Conservation (phyloP, 37 sponge, comb jelly and placozoan species). For the Oscarella lobularis region DNA sequence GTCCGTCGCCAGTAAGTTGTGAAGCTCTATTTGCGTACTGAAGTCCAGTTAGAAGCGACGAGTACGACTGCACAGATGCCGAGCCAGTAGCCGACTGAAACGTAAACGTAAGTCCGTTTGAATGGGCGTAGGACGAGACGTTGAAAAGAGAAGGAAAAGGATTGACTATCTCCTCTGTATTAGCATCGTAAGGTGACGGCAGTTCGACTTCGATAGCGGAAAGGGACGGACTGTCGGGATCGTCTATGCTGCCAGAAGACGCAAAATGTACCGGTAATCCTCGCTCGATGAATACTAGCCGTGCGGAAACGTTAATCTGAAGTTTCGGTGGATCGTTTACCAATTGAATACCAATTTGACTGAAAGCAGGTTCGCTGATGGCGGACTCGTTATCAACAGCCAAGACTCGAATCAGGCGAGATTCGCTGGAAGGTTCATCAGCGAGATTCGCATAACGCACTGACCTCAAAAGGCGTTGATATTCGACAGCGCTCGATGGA, state of each 20-base stretch:
- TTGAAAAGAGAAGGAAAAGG: no score
- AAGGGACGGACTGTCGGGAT: no score
- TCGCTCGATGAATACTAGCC: background rate
- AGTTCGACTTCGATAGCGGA: no score
- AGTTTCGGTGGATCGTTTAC: background rate
- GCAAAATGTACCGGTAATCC: no score
- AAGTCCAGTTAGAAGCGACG: no score
- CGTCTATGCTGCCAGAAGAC: no score
- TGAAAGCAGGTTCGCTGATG: background rate
- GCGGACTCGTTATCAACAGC: background rate
- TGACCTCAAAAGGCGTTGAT: background rate
- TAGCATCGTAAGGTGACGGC: no score
- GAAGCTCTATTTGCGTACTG: background rate
- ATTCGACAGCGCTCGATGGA: background rate
- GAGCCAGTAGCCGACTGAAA: no score
- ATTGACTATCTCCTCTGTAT: no score
- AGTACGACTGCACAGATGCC: no score
- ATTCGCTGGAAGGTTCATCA: background rate
- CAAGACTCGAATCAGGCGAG: background rate
- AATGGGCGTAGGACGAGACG: no score
- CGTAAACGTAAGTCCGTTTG: no score
- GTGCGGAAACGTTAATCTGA: background rate
- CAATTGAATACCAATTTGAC: background rate
- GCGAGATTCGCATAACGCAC: background rate
- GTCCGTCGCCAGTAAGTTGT: background rate